phyloP scores from a whole-genome alignment of 1,140 invertebrate species.

The Aphidius gifuensis region DNA sequence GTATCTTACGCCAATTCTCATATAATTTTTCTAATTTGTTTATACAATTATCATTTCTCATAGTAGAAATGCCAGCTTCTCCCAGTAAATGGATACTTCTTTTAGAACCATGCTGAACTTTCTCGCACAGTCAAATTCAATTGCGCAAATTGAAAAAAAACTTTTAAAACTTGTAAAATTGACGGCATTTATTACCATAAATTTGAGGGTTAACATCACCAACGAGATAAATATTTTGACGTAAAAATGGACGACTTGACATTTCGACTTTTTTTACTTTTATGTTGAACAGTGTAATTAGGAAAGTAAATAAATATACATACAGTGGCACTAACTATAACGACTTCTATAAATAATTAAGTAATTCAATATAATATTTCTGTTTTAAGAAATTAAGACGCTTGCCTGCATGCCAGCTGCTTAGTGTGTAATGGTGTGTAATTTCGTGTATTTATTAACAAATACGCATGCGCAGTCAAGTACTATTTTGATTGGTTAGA shows the following conservation, averaged over 20 bases:
- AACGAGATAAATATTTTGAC: constrained; percentile 28
- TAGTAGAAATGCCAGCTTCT: constrained; percentile 25
- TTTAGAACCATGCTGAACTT: constrained; percentile 21
- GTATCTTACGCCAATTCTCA: constrained; percentile 21
- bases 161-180: constrained; percentile 27
- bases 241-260: constrained; percentile 10
- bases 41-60: constrained; percentile 25
- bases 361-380: too few species aligned
- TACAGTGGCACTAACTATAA: too few species aligned
- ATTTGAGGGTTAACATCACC: constrained; percentile 27
- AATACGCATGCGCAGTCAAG: too few species aligned
- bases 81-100: constrained; percentile 28
- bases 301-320: too few species aligned
- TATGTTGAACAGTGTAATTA: too few species aligned
- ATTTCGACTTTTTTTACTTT: too few species aligned
- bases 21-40: constrained; percentile 24
- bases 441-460: too few species aligned
- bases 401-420: too few species aligned
- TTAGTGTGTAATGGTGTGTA: too few species aligned
- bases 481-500: too few species aligned
- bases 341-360: too few species aligned
- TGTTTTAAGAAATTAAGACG: too few species aligned
- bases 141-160: constrained; percentile 27
- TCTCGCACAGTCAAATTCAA: constrained; percentile 25
- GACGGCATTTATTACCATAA: constrained; percentile 28